Evolutionary conservation across 2,113 vertebrate species (phyloP).

Genomic region (Callocephalon fimbriatum): DNA sequence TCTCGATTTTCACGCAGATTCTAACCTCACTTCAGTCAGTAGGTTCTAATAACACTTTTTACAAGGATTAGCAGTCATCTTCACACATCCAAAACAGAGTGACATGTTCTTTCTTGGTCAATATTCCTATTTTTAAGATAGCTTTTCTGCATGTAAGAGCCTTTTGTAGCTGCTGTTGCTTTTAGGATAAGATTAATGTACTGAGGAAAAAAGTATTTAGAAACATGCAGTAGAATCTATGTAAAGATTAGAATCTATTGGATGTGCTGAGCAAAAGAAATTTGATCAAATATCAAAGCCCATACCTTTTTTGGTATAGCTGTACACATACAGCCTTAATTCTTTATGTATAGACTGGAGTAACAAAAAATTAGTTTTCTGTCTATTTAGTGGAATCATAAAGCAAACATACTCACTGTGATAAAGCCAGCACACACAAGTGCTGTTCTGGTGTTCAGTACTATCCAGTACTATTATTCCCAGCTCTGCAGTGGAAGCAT

Average conservation of each 20-base stretch:
- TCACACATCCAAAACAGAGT: neutral
- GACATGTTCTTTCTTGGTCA: neutral
- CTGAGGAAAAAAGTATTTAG: neutral
- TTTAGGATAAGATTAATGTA: neutral
- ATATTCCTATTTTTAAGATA: neutral
- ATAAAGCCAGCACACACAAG: neutral
- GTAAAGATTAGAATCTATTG: neutral
- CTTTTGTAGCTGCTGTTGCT: neutral
- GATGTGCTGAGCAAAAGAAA: neutral
- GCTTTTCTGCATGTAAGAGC: rapidly evolving
- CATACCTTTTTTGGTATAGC: neutral
- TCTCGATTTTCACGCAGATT: neutral
- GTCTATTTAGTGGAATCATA: neutral
- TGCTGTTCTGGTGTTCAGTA: neutral
- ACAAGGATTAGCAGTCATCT: neutral
- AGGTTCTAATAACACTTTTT: neutral
- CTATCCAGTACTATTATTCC: neutral
- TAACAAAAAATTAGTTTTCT: neutral
- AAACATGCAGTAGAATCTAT: neutral
- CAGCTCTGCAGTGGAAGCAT: neutral
- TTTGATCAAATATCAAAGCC: neutral
- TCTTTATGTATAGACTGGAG: neutral
- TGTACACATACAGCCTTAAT: neutral
- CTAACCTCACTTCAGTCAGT: neutral
- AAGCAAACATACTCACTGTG: neutral